Percentiles rank a stretch among this genome's conserved stretches.
Conservation (phyloP, 2,113 vertebrate species). For the Pedetes capensis region DNA sequence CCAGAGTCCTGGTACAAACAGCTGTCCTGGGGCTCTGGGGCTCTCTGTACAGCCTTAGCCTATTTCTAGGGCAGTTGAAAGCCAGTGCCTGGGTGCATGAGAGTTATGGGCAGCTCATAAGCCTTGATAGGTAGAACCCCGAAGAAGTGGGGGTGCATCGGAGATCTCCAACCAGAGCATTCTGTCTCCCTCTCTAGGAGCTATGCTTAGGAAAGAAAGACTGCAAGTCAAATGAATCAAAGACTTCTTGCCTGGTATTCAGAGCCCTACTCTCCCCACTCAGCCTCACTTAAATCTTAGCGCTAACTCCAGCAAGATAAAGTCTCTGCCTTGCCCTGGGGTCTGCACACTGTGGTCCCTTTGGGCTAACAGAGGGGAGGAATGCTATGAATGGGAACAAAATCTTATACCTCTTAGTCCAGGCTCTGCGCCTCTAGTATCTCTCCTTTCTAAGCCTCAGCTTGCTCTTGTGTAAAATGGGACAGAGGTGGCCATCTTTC, state of each 20-base stretch:
- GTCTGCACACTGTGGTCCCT: background rate
- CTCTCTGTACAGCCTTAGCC: background rate
- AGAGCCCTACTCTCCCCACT: too few relatives aligned
- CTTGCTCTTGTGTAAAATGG: background rate
- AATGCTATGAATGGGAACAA: background rate
- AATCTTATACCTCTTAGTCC: background rate
- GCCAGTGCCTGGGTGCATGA: background rate
- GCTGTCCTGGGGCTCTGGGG: background rate
- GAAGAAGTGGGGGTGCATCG: background rate
- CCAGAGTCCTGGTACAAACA: background rate
- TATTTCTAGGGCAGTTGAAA: background rate
- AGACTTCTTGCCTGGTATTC: background rate
- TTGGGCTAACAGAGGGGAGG: too few relatives aligned
- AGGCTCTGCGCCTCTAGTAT: background rate
- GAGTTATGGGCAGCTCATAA: background rate
- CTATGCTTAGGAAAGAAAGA: background rate
- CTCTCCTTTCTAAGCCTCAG: background rate
- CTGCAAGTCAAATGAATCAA: background rate
- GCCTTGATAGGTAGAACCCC: background rate
- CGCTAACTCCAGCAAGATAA: background rate
- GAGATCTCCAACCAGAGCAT: background rate
- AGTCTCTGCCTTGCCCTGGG: background rate
- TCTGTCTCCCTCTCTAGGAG: background rate
- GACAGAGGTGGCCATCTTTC: background rate
- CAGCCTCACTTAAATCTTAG: background rate